Evolutionary conservation across 2,888 invertebrate species (phyloP), one percentile per base, ranked within the genome.

Genomic region (Morpho achilles): DNA sequence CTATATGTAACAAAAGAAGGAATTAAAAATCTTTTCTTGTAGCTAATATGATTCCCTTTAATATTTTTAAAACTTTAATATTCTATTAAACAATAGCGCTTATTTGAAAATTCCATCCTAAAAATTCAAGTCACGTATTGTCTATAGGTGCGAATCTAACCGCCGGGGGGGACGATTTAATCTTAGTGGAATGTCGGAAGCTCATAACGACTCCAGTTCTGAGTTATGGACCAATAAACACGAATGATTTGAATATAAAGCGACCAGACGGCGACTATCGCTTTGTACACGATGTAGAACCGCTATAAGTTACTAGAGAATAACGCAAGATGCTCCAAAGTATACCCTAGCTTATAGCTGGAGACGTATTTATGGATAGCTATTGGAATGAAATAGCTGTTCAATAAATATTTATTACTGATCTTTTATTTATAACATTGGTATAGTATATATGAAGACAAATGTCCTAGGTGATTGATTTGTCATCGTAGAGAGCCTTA

Each of bases 141-240:
- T 73, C 67, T 44, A 49, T 52, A 48, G 56, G 51, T 53, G 50
- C 53, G 59, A 58, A 56, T 58, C 60, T 60, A 53, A 51, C 46
- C 32, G 55, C 56, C 53, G 68, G 70, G 70, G 73, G 32, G 46
- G 74, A 70, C 68, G 71, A 74, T 87, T 86, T 87, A 87, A 88
- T 87, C 79, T 86, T 69, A 61, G 58, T 69, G 83, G 83, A 84
- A 87, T 84, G 84, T 74, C 67, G 76, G 79, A 78, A 75, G 77
- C 71, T 76, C 76, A 75, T 82, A 80, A 80, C 76, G 78, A 73
- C 76, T 72, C 72, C 73, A 70, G 74, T 75, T 73, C 77, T 78
- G 79, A 85, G 77, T 87, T 83, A 88, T 87, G 76, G 76, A 72
- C 77, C 79, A 82, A 87, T 87, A 87, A 87, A 83, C 76, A 75